Evolutionary conservation across 92 coral and sea anemone species (phyloP).

Genomic region (Parazoanthus atlanticus): DNA sequence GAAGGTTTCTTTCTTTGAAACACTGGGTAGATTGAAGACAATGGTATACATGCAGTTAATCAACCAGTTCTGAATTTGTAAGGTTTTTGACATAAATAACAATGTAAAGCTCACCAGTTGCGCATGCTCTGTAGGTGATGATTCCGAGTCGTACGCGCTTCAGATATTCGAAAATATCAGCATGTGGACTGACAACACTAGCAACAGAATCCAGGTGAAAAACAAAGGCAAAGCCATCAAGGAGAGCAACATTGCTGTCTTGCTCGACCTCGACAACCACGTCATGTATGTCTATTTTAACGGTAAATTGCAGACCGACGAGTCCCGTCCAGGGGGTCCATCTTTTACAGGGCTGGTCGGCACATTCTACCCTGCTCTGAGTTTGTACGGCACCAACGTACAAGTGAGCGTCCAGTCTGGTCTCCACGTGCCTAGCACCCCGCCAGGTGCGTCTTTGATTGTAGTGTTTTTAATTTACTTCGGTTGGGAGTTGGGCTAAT

Average conservation of each 20-base stretch:
- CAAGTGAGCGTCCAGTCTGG: slow-evolving; percentile 77
- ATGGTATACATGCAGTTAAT: too few relatives aligned
- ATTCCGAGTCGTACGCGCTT: slow-evolving; percentile 67
- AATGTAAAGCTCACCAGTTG: neutral
- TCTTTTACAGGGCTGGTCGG: slow-evolving; percentile 77
- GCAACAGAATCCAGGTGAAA: slow-evolving; percentile 69
- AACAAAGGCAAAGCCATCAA: slow-evolving; percentile 74
- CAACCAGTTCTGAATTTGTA: neutral
- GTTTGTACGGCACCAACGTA: slow-evolving; percentile 70
- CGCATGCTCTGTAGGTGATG: slow-evolving; percentile 63
- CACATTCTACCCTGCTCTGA: slow-evolving; percentile 72
- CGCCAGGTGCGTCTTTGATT: slow-evolving; percentile 59
- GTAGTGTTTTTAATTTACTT: neutral
- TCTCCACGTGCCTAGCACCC: slow-evolving; percentile 56
- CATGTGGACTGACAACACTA: slow-evolving; percentile 74
- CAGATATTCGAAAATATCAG: slow-evolving; percentile 78
- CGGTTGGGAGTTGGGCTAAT: too few relatives aligned
- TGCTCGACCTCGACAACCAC: slow-evolving; percentile 69
- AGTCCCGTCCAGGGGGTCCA: slow-evolving; percentile 81
- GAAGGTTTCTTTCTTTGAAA: too few relatives aligned
- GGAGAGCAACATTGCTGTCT: slow-evolving; percentile 80
- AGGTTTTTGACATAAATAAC: neutral
- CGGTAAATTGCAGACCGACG: slow-evolving; percentile 82
- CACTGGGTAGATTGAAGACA: too few relatives aligned
- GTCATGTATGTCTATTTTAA: slow-evolving; percentile 77